Conservation (phyloP, 2,888 invertebrate genomes). For the Eugnorisma glareosa region DNA sequence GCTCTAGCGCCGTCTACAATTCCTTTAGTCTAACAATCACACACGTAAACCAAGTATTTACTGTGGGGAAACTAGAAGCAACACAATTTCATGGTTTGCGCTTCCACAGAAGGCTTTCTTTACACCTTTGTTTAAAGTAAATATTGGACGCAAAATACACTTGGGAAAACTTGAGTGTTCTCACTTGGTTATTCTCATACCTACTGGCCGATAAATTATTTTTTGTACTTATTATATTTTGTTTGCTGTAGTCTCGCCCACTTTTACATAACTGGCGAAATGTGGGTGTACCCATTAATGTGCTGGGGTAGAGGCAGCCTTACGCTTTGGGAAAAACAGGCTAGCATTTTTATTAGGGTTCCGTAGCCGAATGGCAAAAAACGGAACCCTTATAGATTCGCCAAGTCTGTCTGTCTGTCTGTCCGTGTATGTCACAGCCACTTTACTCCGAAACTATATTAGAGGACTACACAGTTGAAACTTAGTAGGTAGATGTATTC, state of each 20-base stretch:
- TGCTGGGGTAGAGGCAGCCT: background rate
- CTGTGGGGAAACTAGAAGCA: conserved; percentile 59
- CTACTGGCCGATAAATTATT: background rate
- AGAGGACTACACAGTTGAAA: too few relatives aligned
- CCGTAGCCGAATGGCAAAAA: too few relatives aligned
- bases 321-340: background rate
- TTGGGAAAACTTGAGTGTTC: conserved; percentile 45
- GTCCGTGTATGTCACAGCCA: too few relatives aligned
- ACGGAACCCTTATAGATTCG: too few relatives aligned
- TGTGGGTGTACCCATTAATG: background rate
- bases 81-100: conserved; percentile 66
- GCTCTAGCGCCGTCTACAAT: conserved; percentile 21
- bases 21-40: conserved; percentile 4
- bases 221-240: conserved; percentile 10
- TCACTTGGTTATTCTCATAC: conserved; percentile 8
- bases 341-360: too few relatives aligned
- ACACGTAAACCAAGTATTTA: conserved; percentile 53
- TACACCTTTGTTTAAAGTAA: conserved; percentile 65
- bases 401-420: too few relatives aligned
- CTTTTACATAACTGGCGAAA: background rate
- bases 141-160: conserved; percentile 67
- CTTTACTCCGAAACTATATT: too few relatives aligned
- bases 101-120: conserved; percentile 66
- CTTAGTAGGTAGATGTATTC: too few relatives aligned
- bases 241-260: background rate